Conservation (phyloP, 2,888 invertebrate species). For the Catocala nupta region DNA sequence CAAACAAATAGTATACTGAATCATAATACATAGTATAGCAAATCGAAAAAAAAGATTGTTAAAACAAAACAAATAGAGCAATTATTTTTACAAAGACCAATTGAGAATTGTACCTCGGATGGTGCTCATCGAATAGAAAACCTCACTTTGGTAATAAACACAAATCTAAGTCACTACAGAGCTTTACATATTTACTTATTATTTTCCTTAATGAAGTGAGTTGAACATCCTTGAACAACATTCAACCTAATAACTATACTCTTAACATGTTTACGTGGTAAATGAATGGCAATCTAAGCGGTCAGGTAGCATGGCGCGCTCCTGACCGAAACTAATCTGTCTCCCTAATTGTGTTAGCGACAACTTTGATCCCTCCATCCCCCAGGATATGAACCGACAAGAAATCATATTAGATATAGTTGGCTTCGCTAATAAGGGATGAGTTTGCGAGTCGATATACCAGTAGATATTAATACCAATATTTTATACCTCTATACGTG, state of each 20-base stretch:
- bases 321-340: slow-evolving; percentile 84
- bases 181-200: too few relatives aligned
- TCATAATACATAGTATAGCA: too few relatives aligned
- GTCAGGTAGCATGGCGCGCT: slow-evolving; percentile 71
- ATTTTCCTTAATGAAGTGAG: too few relatives aligned
- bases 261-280: slow-evolving; percentile 58
- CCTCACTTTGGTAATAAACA: too few relatives aligned
- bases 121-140: too few relatives aligned
- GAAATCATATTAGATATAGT: slow-evolving; percentile 85
- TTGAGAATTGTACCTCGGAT: too few relatives aligned
- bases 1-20: too few relatives aligned
- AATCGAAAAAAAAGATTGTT: too few relatives aligned
- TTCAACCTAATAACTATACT: slow-evolving; percentile 40
- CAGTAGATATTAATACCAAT: slow-evolving; percentile 4
- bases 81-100: too few relatives aligned
- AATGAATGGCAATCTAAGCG: slow-evolving; percentile 75
- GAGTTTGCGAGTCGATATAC: slow-evolving; percentile 53
- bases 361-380: slow-evolving; percentile 85
- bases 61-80: too few relatives aligned
- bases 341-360: slow-evolving; percentile 84
- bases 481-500: not conserved
- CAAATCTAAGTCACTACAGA: too few relatives aligned
- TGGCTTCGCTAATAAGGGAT: slow-evolving; percentile 81
- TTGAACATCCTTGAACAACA: slow-evolving; percentile 1
- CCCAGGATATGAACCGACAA: slow-evolving; percentile 83